These are phyloP conservation scores for Peromyscus eremicus DNA, from an alignment of 2,797 vertebrate species.

Conservation along the genomic window DNA sequence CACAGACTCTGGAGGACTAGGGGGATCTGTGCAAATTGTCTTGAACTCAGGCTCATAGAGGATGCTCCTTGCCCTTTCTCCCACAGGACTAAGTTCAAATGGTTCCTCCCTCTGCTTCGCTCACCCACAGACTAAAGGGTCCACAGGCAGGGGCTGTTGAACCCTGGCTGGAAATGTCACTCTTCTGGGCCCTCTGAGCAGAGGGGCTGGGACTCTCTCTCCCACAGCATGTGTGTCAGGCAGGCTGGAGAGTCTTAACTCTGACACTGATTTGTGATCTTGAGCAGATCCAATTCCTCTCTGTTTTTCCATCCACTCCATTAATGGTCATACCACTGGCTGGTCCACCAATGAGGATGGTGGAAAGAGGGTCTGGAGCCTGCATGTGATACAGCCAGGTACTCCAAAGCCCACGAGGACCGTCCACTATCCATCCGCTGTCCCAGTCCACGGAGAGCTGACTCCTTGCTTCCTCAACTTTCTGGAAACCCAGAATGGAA, in stretches of 20 bases:
- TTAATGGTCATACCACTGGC: background rate
- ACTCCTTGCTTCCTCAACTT: background rate
- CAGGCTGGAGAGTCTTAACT: background rate
- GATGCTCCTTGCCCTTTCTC: background rate
- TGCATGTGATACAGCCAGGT: accelerated
- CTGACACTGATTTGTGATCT: background rate
- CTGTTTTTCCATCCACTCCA: background rate
- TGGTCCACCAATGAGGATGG: background rate
- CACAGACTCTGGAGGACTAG: background rate
- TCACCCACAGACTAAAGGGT: background rate
- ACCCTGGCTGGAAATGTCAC: background rate
- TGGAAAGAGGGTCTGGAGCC: background rate
- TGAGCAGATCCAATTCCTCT: background rate
- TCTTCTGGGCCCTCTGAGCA: background rate
- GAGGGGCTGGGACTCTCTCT: background rate
- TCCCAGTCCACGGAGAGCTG: background rate
- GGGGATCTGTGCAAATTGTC: background rate
- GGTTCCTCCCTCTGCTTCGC: background rate
- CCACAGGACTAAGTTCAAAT: background rate
- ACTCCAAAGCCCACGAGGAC: accelerated
- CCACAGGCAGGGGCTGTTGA: background rate
- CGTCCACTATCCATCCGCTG: background rate
- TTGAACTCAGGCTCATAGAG: background rate
- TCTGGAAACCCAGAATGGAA: background rate
- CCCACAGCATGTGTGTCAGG: background rate